phyloP scores from a whole-genome alignment of 1,140 invertebrate species.

The Tribolium castaneum region DNA sequence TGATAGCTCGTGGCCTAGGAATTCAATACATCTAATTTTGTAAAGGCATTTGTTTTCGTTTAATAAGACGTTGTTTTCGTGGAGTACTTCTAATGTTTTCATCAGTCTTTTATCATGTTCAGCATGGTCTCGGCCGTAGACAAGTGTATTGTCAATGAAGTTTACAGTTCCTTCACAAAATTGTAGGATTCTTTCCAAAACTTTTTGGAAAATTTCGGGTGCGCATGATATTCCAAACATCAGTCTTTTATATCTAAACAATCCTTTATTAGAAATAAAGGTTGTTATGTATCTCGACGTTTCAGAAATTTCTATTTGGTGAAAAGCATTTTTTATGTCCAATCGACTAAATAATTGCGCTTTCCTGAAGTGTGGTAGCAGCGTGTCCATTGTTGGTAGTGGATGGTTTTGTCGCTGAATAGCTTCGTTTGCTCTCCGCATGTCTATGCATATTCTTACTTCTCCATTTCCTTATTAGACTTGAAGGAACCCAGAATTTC shows the following conservation, averaged over 20 bases:
- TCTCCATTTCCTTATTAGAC: background rate
- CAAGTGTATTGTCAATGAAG: constrained; percentile 9
- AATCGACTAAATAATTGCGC: background rate
- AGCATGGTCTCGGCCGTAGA: background rate
- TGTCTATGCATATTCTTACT: background rate
- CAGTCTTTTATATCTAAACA: background rate
- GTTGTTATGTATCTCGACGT: no score
- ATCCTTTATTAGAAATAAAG: no score
- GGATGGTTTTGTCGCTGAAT: constrained; percentile 46
- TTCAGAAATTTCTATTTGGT: no score
- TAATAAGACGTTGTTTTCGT: constrained; percentile 47
- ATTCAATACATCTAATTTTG: constrained; percentile 36
- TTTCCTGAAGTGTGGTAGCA: background rate
- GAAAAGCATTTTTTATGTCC: no score
- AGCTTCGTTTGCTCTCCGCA: constrained; percentile 39
- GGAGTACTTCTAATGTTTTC: constrained; percentile 25
- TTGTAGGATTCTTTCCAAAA: background rate
- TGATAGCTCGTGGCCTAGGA: constrained; percentile 49
- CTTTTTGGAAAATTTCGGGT: background rate
- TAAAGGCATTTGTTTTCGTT: constrained; percentile 54
- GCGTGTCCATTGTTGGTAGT: constrained; percentile 50
- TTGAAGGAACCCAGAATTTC: no score
- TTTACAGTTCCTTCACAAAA: background rate
- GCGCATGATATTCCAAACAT: background rate
- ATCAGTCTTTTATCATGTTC: constrained; percentile 16